A percentile compares a stretch with the other conserved stretches of the same genome.
Evolutionary conservation across 2,797 vertebrate genomes (phyloP).

Genomic region (Falco peregrinus): DNA sequence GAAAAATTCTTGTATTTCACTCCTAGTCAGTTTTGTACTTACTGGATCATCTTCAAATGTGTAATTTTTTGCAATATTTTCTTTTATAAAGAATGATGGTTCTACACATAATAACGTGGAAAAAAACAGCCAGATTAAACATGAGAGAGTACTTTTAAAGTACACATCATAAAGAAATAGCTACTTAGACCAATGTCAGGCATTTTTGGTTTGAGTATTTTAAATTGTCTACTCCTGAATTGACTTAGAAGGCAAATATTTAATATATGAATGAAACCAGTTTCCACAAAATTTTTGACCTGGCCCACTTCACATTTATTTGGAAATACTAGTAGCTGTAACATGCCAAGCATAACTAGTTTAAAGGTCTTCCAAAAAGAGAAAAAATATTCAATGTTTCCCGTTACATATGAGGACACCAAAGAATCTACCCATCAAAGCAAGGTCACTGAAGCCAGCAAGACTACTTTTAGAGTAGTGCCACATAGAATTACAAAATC

Average conservation of each 20-base stretch:
- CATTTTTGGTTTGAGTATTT: neutral
- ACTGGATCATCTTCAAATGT: neutral
- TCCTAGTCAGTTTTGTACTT: neutral
- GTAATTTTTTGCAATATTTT: neutral
- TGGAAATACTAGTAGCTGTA: neutral
- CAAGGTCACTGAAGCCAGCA: neutral
- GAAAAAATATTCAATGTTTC: neutral
- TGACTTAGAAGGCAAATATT: neutral
- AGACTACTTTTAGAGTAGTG: neutral
- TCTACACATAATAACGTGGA: neutral
- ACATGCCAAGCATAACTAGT: neutral
- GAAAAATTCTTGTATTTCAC: neutral
- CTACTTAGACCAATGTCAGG: neutral
- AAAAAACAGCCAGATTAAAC: neutral
- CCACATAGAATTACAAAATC: neutral
- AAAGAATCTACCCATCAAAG: neutral
- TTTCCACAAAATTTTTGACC: neutral
- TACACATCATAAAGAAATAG: neutral
- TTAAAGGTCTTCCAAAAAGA: neutral
- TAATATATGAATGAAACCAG: neutral
- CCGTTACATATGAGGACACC: neutral
- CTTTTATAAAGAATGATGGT: neutral
- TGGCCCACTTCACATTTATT: neutral
- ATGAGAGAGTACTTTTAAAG: neutral
- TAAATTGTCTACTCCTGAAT: neutral